Base-by-base conservation (phyloP, 2,888 invertebrate genomes). In the Elysia crispata region DNA sequence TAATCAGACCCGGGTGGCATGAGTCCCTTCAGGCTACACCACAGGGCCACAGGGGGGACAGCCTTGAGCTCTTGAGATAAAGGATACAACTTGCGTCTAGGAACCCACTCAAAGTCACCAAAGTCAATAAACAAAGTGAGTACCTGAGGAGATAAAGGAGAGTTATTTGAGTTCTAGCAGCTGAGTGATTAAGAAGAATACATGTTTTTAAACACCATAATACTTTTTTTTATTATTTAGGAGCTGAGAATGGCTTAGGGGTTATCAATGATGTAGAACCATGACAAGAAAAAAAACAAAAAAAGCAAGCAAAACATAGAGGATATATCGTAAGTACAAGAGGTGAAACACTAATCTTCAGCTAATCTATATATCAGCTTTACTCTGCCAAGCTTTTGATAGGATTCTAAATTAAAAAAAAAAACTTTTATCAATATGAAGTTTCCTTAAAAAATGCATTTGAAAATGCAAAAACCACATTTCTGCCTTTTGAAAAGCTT, bases 121-220 rank as follows among this genome's bases (percentile, higher is more conserved):
- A 96, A 97, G 93, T 98, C 97, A 76, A 97, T 94, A 92, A 95
- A 97, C 90, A 95, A 96, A 18, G 97, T 94, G 50, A 85, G 79
- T 3, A 86, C 79, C 62, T 84, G 83, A 8, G 82, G 81, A n/a
- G 66, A 41, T 11, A 41, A 41, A 11, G 41, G 3, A 41, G 41
- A 41, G 41, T 6, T 41, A 41, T 72, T 41, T 25, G 50, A n/a
- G 50, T 69, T 25, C 64, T 33, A 41, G n/a, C 54, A 20, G 76
- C 57, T 30, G 75, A 72, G 0, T 18, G 23, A 41, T 13, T 20
- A 23, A 15, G 49, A 5, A 20, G 20, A 49, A 49, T n/a, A n/a
- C n/a, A n/a, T n/a, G n/a, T n/a, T n/a, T n/a, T n/a, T n/a, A n/a
- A n/a, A n/a, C n/a, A n/a, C n/a, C n/a, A n/a, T n/a, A n/a, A n/a